Evolutionary conservation across 1,140 invertebrate genomes (phyloP).

Genomic region (Pseudoatta argentina): DNA sequence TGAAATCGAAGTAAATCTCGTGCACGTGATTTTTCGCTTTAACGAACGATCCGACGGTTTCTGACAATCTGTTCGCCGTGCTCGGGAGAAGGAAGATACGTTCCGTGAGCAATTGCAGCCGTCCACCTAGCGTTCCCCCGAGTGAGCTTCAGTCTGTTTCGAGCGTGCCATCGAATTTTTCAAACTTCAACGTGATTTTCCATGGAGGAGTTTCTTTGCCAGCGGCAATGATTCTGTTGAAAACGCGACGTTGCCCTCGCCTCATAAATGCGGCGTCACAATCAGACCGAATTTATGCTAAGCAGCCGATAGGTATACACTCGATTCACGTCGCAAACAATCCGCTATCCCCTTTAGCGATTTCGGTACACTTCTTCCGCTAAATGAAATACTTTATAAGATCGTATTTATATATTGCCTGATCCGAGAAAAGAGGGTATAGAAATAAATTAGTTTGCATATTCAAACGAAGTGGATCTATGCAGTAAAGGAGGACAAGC

Average conservation of each 20-base stretch:
- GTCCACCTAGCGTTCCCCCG: slow-evolving; percentile 41
- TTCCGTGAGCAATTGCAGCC: slow-evolving; percentile 64
- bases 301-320: slow-evolving; percentile 65
- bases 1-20: slow-evolving; percentile 56
- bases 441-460: slow-evolving; percentile 57
- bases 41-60: slow-evolving; percentile 60
- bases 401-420: not conserved
- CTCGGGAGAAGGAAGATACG: slow-evolving; percentile 52
- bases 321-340: slow-evolving; percentile 29
- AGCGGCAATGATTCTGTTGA: slow-evolving; percentile 56
- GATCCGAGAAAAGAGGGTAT: slow-evolving; percentile 17
- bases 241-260: slow-evolving; percentile 36
- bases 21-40: slow-evolving; percentile 56
- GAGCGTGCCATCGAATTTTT: slow-evolving; percentile 64
- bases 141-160: slow-evolving; percentile 61
- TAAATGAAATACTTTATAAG: slow-evolving; percentile 21
- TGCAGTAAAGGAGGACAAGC: slow-evolving; percentile 16
- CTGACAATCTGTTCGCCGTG: slow-evolving; percentile 58
- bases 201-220: slow-evolving; percentile 34
- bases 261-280: slow-evolving; percentile 32
- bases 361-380: not conserved
- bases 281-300: slow-evolving; percentile 71
- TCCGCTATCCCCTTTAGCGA: slow-evolving; percentile 40
- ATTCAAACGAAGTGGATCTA: slow-evolving; percentile 43
- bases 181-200: slow-evolving; percentile 69